phyloP scores from a whole-genome alignment of 30 jellyfish, hydroid and myxozoan genomes.

The Aurelia sp. region DNA sequence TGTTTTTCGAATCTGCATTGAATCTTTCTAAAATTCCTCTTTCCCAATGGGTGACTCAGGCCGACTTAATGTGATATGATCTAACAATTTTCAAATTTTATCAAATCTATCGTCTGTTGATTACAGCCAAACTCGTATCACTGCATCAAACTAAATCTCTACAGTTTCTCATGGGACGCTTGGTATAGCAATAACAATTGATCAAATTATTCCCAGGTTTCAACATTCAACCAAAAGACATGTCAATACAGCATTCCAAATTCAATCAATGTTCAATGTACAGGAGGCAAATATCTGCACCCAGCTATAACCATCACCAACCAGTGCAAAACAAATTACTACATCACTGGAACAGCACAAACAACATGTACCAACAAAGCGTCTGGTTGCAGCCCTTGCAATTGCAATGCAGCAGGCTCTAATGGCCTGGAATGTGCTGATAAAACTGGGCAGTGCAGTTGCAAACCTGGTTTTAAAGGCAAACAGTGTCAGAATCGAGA shows the following conservation, averaged over 20 bases:
- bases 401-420: conserved; percentile 41
- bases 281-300: conserved; percentile 39
- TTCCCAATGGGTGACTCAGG: too few species aligned
- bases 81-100: too few species aligned
- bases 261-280: conserved; percentile 35
- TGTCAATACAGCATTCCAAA: conserved; percentile 27
- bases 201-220: conserved; percentile 5
- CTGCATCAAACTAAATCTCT: too few species aligned
- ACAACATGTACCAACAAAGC: conserved; percentile 24
- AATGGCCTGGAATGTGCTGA: conserved; percentile 16
- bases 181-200: too few species aligned
- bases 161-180: too few species aligned
- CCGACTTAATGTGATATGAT: too few species aligned
- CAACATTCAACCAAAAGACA: conserved; percentile 7
- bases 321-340: conserved; percentile 31
- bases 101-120: too few species aligned
- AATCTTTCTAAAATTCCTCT: too few species aligned
- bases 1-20: too few species aligned
- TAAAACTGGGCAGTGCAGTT: conserved; percentile 24
- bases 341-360: conserved; percentile 8
- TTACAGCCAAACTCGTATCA: too few species aligned
- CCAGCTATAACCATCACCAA: conserved; percentile 31
- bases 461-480: conserved; percentile 53
- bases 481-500: conserved; percentile 27
- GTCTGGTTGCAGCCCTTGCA: conserved; percentile 40